Evolutionary conservation across 2,888 invertebrate species (phyloP), one percentile per base, ranked within the genome.

Genomic region (Folsomia candida): DNA sequence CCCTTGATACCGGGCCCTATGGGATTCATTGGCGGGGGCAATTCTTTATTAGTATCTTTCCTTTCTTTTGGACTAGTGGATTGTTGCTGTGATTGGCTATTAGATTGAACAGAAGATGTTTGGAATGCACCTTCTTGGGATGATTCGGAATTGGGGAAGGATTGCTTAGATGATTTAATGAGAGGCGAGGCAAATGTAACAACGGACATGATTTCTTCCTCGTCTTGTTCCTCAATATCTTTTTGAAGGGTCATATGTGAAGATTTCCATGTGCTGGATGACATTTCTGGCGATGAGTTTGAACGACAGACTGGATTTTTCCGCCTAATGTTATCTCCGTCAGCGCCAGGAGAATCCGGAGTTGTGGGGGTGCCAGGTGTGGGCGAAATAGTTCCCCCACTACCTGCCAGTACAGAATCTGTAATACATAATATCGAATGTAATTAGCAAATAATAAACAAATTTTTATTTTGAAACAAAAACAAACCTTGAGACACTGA

Each of bases 221-320:
- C 74, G 26, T 79, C 79, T 29, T 77, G 79, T 4, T 87, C 85
- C 81, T 86, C 85, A 77, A 83, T 80, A 60, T 76, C 78, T 59
- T 76, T 76, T 63, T 76, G 79, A 6, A 73, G 76, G 54, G 73
- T 84, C 61, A 88, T 82, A 80, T 89, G 88, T 73, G 89, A 88
- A 83, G 88, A 88, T 77, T 92, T 91, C 91, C 92, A 93, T 81
- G 90, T 25, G 6, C 51, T 91, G 1, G 92, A 90, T 73, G 91
- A 92, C 93, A 94, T 93, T 86, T 94, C 94, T 1, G 94, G 94
- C 80, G 93, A 93, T 66, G 94, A 94, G 86, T 94, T 94, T 58
- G 93, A 92, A 73, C 94, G 87, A 1, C 93, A 87, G 71, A 94
- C 93, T 9, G 93, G 93, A 85, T 71, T 76, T 29, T 74, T 76